These are phyloP conservation scores for Caenorhabditis sp. DNA, from an alignment of 2,888 invertebrate genomes.

Conservation along the genomic window DNA sequence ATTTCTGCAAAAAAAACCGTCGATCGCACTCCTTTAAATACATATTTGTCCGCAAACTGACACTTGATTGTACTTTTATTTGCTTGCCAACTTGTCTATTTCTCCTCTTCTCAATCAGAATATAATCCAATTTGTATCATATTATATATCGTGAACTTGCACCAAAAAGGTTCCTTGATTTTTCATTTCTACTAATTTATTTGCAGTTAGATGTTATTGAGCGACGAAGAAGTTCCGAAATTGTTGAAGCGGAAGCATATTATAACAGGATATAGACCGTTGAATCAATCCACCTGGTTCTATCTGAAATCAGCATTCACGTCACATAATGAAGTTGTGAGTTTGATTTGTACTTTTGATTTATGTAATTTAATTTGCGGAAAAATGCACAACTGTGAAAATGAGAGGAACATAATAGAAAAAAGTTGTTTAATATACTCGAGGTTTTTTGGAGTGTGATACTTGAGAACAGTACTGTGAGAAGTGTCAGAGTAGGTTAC, in stretches of 20 bases:
- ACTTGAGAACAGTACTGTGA: too few species aligned
- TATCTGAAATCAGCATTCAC: constrained; percentile 62
- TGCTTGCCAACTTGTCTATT: background rate
- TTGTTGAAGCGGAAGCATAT: constrained; percentile 57
- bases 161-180: too few species aligned
- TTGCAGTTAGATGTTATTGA: constrained; percentile 14
- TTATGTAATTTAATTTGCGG: background rate
- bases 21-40: background rate
- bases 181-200: background rate
- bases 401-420: too few species aligned
- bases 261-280: constrained; percentile 60
- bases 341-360: constrained; percentile 1
- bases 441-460: too few species aligned
- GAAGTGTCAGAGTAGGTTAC: too few species aligned
- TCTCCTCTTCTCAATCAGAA: background rate
- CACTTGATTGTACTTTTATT: constrained; percentile 2
- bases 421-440: too few species aligned
- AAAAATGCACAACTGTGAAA: too few species aligned
- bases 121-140: background rate
- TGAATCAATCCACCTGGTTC: constrained; percentile 54
- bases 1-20: constrained; percentile 8
- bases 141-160: too few species aligned
- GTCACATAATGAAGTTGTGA: constrained; percentile 65
- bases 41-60: background rate
- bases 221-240: constrained; percentile 50